Base-by-base conservation (phyloP, 1,140 invertebrate genomes). In the Drosophila nebulosa region DNA sequence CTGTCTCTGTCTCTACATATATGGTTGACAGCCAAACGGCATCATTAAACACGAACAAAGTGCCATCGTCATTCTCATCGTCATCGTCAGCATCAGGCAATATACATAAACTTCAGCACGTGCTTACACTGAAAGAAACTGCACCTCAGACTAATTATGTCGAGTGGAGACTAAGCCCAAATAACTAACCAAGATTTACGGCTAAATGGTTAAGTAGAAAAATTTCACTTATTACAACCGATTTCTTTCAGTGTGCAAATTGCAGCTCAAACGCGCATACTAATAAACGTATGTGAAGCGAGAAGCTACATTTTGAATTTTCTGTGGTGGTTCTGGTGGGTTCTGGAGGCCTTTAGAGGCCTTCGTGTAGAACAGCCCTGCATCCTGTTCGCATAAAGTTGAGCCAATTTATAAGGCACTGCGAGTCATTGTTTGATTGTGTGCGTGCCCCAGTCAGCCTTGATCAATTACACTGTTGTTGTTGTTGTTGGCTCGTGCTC, bases 41-140 rank as follows among this genome's bases (percentile, higher is more conserved):
- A 86, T 86, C 81, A 86, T 86, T 86, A 88, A 86, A 86, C 83
- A 86, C 78, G 78, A 77, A 78, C 83, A 86, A 86, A 86, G 83
- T 86, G 72, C 65, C 72, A 74, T 75, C 16, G 64, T 78, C 80
- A 69, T 78, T 76, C 60, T 76, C 78, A 74, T 36, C 67, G 50
- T 59, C 67, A 39, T 59, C 60, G 62, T 69, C 53, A 64, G 61
- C 65, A 63, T 52, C 78, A 66, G 58, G 39, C 64, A 74, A 74
- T 74, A 69, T 66, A 80, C 73, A 85, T 86, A 72, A 85, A 67
- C 70, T 69, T 81, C 62, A 81, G 74, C 67, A 86, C 83, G 78
- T 88, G 83, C 81, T 69, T 39, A 67, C 75, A 78, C 75, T 64
- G 69, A 2, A 7, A 73, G 65, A 78, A 78, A 76, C 51, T 27